A percentile compares a stretch with the other conserved stretches of the same genome.
phyloP scores from a whole-genome alignment of 2,888 invertebrate species.

The Cheilosia soror region DNA sequence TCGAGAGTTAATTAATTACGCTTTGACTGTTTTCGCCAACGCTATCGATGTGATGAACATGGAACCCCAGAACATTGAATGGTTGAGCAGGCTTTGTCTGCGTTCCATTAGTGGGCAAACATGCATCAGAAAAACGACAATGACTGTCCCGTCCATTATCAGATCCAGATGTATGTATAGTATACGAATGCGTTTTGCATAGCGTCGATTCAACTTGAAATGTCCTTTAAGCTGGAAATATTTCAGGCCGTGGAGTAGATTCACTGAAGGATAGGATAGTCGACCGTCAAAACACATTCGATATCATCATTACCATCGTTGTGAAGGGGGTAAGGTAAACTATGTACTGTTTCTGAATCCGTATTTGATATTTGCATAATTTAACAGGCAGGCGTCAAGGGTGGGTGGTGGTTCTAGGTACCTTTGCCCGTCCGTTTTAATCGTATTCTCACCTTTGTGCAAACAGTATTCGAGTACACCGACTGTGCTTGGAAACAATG shows the following conservation, averaged over 20 bases:
- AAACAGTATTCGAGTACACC: conserved; percentile 41
- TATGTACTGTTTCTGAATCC: background rate
- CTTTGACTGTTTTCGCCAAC: background rate
- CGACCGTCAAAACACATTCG: conserved; percentile 5
- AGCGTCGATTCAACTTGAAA: background rate
- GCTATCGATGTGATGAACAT: background rate
- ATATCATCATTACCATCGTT: conserved; percentile 27
- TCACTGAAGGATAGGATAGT: background rate
- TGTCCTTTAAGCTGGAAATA: background rate
- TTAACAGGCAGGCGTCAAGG: conserved; percentile 35
- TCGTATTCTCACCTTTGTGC: conserved; percentile 69
- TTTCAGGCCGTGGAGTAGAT: background rate
- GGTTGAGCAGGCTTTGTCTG: background rate
- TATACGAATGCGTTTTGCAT: background rate
- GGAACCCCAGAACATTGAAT: background rate
- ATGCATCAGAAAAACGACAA: conserved; percentile 6
- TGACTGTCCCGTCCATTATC: conserved; percentile 22
- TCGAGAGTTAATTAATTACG: conserved; percentile 64
- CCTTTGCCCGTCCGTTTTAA: conserved; percentile 53
- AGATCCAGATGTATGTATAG: background rate
- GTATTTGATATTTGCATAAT: conserved; percentile 72
- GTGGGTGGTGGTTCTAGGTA: conserved; percentile 26
- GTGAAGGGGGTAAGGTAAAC: background rate
- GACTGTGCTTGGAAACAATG: conserved; percentile 40
- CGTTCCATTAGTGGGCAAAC: conserved; percentile 23